Evolutionary conservation across 2,113 vertebrate species (phyloP).

Genomic region (Brienomyrus longianalis): DNA sequence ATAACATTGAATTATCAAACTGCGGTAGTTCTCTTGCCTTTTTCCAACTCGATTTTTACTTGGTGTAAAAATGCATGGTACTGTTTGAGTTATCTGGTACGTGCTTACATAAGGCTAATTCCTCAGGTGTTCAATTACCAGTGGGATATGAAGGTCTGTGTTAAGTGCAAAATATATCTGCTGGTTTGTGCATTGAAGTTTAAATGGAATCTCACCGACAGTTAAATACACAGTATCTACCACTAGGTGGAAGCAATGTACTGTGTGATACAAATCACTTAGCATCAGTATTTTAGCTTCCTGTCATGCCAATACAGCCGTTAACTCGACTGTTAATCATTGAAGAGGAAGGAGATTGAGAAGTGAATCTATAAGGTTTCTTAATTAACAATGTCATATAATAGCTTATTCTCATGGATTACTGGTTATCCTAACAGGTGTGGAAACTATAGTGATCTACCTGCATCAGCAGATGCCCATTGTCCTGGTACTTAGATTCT

Average conservation of each 20-base stretch:
- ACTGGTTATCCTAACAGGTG: background rate
- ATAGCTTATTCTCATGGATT: background rate
- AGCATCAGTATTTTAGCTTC: background rate
- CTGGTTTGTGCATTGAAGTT: background rate
- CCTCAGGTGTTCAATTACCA: background rate
- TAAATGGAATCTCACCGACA: background rate
- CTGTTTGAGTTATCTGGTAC: background rate
- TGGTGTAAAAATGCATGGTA: background rate
- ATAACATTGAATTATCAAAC: background rate
- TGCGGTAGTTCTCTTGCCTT: background rate
- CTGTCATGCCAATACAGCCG: background rate
- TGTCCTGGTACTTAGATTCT: background rate
- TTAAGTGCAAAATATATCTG: background rate
- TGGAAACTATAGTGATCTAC: background rate
- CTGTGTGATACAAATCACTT: background rate
- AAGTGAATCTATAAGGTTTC: background rate
- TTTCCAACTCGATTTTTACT: background rate
- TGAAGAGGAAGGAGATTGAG: background rate
- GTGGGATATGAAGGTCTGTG: too few relatives aligned
- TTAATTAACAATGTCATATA: background rate
- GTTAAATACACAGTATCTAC: background rate
- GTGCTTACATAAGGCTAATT: background rate
- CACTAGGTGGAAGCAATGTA: background rate
- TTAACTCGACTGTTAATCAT: background rate
- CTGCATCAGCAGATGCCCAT: background rate